Evolutionary conservation across 2,797 vertebrate genomes (phyloP).

Genomic region (Epinephelus awoara): DNA sequence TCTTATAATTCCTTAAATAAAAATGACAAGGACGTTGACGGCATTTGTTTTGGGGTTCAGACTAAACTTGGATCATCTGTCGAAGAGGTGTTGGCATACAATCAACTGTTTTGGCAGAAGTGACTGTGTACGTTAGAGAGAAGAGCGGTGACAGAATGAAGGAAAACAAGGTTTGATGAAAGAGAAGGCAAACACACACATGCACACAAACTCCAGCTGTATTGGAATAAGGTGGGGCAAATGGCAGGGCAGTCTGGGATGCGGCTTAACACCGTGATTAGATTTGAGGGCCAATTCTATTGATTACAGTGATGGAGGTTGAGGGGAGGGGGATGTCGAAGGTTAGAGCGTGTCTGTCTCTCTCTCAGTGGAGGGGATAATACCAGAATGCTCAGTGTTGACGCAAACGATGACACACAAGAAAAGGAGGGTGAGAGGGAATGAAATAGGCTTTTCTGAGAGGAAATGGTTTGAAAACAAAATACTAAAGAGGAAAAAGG

Average conservation of each 20-base stretch:
- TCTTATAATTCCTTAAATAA: not conserved
- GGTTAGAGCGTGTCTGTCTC: conserved; percentile 48
- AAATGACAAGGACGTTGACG: not conserved
- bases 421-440: conserved; percentile 13
- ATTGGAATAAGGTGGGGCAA: conserved; percentile 39
- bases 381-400: conserved; percentile 17
- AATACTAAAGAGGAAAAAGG: conserved; percentile 48
- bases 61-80: not conserved
- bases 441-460: conserved; percentile 36
- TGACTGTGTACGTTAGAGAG: not conserved
- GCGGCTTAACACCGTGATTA: conserved; percentile 67
- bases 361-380: conserved; percentile 52
- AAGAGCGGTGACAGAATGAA: not conserved
- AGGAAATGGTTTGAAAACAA: conserved; percentile 54
- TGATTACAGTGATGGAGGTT: conserved; percentile 56
- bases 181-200: conserved; percentile 14
- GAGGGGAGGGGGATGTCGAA: conserved; percentile 20
- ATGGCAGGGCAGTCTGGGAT: conserved; percentile 33
- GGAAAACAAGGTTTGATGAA: conserved; percentile 30
- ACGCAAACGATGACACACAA: conserved; percentile 42
- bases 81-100: not conserved
- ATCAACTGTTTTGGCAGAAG: conserved; percentile 6
- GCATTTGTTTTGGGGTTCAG: not conserved
- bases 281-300: conserved; percentile 66
- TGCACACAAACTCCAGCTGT: conserved; percentile 7